Evolutionary conservation across 2,113 vertebrate genomes (phyloP), one percentile per base, ranked within the genome.

Genomic region (Varanus salvator): DNA sequence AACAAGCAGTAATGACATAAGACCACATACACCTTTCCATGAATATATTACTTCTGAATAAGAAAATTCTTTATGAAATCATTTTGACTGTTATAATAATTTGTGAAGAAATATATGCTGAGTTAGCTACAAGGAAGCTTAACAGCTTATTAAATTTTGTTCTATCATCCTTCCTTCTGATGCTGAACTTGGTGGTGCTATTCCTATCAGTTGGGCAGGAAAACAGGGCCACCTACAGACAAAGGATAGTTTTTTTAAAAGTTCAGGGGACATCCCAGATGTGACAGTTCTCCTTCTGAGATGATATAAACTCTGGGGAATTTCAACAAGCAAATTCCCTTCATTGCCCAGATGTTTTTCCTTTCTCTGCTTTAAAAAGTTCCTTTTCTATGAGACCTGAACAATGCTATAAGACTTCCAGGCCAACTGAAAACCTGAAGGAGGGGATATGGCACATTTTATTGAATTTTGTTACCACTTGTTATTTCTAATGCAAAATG

Each of bases 201-300:
- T 72, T 88, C 23, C 69, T 81, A 31, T 60, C 78, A 88, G n/a
- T 50, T 88, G 78, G 78, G 87, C 69, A 82, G 78, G 14, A 80
- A 81, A 72, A 88, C 29, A 54, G 68, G 68, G 78, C 78, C 68
- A 82, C 66, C 77, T 81, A 71, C 77, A 88, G 87, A 72, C 78
- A 71, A 88, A 38, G 77, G 34, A 48, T 8, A 31, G 34, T 64
- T 88, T 83, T 72, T 88, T 83, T 60, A 15, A 60, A 83, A 64
- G n/a, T 38, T 14, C 14, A 60, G 17, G 54, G 69, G 68, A 57
- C 52, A 83, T 6, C 6, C 80, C 80, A 75, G 6, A 8, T 68
- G 31, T 80, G 31, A 54, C 31, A 50, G 38, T 38, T 2, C 4
- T 76, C n/a, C 31, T 12, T 34, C 17, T 29, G 14, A 57, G 15